Percentiles rank a stretch among this genome's conserved stretches.
These are phyloP conservation scores for Balearica regulorum DNA, from an alignment of 2,797 vertebrate species.

Conservation along the genomic window DNA sequence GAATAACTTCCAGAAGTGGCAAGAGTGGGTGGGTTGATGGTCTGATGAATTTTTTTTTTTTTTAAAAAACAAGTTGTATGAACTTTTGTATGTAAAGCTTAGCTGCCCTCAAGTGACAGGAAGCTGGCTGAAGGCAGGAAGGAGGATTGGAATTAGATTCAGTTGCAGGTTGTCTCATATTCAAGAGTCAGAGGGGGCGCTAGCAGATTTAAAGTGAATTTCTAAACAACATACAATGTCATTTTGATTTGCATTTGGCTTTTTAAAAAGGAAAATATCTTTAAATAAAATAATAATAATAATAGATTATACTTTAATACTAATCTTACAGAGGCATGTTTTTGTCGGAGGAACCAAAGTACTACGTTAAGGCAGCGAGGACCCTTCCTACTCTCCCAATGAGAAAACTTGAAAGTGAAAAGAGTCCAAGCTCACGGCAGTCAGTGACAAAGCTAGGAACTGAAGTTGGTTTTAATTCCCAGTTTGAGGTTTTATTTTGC, in stretches of 20 bases:
- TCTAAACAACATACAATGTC: not conserved
- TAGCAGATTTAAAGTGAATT: not conserved
- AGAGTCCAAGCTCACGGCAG: not conserved
- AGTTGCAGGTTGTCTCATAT: not conserved
- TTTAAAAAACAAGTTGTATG: not conserved
- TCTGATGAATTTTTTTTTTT: not conserved
- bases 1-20: not conserved
- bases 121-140: not conserved
- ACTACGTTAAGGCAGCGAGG: rapidly evolving
- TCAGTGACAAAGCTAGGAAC: not conserved
- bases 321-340: not conserved
- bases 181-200: not conserved
- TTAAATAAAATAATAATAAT: not conserved
- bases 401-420: not conserved
- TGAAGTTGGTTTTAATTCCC: not conserved
- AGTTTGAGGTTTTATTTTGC: not conserved
- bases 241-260: not conserved
- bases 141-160: not conserved
- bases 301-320: not conserved
- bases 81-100: not conserved
- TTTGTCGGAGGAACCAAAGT: not conserved
- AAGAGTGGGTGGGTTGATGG: not conserved
- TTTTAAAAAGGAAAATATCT: not conserved
- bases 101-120: not conserved
- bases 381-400: not conserved